Base-by-base conservation (phyloP, 2,888 invertebrate genomes). In the Gasteruption jaculator region DNA sequence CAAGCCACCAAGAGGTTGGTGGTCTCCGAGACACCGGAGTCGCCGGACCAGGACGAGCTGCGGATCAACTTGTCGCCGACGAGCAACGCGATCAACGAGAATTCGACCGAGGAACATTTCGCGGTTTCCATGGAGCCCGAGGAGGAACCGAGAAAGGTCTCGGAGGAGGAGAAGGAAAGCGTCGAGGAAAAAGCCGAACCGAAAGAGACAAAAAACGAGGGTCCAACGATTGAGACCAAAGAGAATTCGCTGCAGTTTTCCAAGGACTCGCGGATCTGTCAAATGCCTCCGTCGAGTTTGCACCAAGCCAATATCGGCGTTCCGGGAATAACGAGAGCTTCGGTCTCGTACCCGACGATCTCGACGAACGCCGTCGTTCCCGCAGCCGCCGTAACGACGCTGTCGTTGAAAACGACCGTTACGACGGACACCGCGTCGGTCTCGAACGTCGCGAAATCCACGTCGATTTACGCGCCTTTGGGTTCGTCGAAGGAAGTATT, bases 141-240 rank as follows among this genome's bases (percentile, higher is more conserved):
- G 41, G 77, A 81, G 0, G 81, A 82, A 52, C 80, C 81, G 53
- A 77, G 78, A 49, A 77, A 82, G 44, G 77, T 79, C 0, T 56
- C 58, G 41, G 74, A 76, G 37, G 53, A 54, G n/a, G 54, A 55
- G 15, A 43, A 53, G 3, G 56, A 56, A 7, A 54, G 57, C 19
- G 56, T 46, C 20, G 29, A 38, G 12, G 52, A 52, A 3, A 54
- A 54, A 39, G 14, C 47, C 4, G 48, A 35, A 6, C 42, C n/a
- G n/a, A 38, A 8, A 37, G 16, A 5, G 36, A 16, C 15, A 46
- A 57, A 30, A 57, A 59, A 15, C 20, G 5, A 40, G 41, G 19
- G 46, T 43, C 24, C 43, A 32, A 27, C 37, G 20, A 21, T 4
- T 6, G 8, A 46, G 43, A 31, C 32, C 31, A 18, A 47, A 41